Evolutionary conservation across 2,797 vertebrate species (phyloP), one percentile per base, ranked within the genome.

Genomic region (Martes flavigula): DNA sequence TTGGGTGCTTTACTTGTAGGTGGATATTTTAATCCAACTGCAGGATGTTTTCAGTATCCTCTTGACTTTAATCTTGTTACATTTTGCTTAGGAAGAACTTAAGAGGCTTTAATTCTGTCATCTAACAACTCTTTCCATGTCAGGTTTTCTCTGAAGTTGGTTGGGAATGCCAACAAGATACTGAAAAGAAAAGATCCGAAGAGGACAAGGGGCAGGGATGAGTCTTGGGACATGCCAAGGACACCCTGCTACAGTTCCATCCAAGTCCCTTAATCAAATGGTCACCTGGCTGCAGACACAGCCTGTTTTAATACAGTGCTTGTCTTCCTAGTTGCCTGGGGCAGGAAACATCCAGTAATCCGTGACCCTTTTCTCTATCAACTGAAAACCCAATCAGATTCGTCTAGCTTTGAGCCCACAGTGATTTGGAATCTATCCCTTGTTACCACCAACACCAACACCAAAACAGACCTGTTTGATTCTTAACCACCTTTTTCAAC

Each of bases 41-140:
- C 43, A 93, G 60, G 32, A 87, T 77, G 70, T 91, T 97, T 96
- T 90, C 87, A 91, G 79, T 96, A 93, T 66, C 56, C 35, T 90
- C 58, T 81, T 81, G 72, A 91, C 68, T 96, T 92, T 56, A 96
- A 64, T 84, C 84, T 81, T 93, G 58, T 77, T 96, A 87, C 84
- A 75, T 70, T 94, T 91, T 88, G 58, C 60, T 62, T 35, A 75
- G 83, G 90, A 90, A 95, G 64, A 86, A 79, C 72, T 94, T 93
- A 81, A 87, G 56, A 96, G 54, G 35, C 64, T 93, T 40, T 87
- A 81, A 91, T 66, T 94, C 84, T 96, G 58, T 94, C 75, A 87
- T 40, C 38, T 82, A 91, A 96, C 12, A 87, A 7, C 21, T 91
- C 64, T 88, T 21, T 78, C 12, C 23, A n/a, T 54, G 73, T 94